These are phyloP conservation scores for Elgaria multicarinata DNA, from an alignment of 2,113 vertebrate genomes.

Conservation along the genomic window DNA sequence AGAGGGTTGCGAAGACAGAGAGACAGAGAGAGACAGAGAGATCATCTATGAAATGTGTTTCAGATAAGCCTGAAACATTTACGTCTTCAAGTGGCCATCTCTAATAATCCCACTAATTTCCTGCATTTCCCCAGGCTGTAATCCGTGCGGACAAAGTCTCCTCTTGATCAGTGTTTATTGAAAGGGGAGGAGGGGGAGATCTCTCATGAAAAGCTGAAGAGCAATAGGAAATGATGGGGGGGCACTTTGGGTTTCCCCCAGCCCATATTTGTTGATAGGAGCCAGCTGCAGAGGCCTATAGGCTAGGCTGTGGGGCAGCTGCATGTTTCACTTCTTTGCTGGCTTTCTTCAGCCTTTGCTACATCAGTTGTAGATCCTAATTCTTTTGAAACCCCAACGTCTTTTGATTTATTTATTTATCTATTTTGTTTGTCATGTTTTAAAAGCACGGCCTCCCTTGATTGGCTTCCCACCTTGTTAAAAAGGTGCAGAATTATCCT, in stretches of 20 bases:
- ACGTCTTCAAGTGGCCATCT: conserved; percentile 63
- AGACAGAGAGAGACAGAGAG: no score
- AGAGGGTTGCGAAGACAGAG: no score
- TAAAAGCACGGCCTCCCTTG: neutral
- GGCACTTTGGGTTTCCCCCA: neutral
- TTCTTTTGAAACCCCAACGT: neutral
- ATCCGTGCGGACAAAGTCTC: conserved; percentile 51
- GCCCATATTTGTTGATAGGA: conserved; percentile 68
- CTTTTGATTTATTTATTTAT: neutral
- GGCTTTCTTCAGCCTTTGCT: conserved; percentile 24
- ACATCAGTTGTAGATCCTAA: no score
- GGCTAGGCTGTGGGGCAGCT: conserved; percentile 25
- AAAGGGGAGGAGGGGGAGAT: conserved; percentile 31
- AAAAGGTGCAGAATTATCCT: neutral
- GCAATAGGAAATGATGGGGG: conserved; percentile 63
- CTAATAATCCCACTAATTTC: conserved; percentile 75
- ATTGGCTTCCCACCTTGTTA: neutral
- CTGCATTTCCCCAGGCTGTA: conserved; percentile 66
- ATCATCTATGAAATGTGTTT: conserved; percentile 78
- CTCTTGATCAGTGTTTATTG: conserved; percentile 67
- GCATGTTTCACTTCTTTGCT: conserved; percentile 29
- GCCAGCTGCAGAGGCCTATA: conserved; percentile 25
- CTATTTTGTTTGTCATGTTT: neutral
- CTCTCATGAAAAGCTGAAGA: conserved; percentile 63
- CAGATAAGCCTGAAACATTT: conserved; percentile 70